phyloP scores from a whole-genome alignment of 2,888 invertebrate species.

The Philonicus albiceps region DNA sequence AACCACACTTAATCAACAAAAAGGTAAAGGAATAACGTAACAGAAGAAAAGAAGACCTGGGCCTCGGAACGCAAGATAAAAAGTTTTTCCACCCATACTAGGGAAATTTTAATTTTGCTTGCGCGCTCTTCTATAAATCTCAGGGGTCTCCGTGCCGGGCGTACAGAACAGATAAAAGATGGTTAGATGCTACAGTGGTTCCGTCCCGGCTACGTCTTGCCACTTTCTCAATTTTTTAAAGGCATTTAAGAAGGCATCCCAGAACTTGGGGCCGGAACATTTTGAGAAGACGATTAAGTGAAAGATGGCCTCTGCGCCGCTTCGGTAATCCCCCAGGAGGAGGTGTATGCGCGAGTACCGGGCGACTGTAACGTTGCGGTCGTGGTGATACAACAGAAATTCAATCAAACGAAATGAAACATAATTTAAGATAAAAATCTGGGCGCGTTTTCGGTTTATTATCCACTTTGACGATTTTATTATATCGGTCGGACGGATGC shows the following conservation, averaged over 20 bases:
- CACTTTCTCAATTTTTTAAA: slow-evolving; percentile 18
- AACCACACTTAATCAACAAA: slow-evolving; percentile 38
- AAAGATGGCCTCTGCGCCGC: slow-evolving; percentile 23
- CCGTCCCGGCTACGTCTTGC: not conserved
- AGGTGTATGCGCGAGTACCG: not conserved
- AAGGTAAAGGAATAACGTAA: slow-evolving; percentile 13
- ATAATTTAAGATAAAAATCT: slow-evolving; percentile 49
- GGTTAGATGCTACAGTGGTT: not conserved
- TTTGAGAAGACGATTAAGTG: slow-evolving; percentile 40
- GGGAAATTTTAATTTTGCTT: not conserved
- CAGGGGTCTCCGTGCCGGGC: not conserved
- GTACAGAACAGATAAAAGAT: slow-evolving; percentile 8
- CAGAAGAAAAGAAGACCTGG: not conserved
- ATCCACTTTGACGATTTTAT: slow-evolving; percentile 48
- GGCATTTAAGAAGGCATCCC: not conserved
- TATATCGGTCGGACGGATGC: slow-evolving; percentile 2
- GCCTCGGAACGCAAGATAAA: not conserved
- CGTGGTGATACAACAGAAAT: slow-evolving; percentile 28
- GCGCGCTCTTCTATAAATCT: slow-evolving; percentile 28
- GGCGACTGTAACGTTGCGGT: not conserved
- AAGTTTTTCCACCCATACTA: slow-evolving; percentile 13
- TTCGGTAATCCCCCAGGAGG: slow-evolving; percentile 27
- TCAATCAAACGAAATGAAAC: slow-evolving; percentile 46
- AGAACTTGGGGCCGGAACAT: slow-evolving; percentile 8
- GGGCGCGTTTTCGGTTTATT: slow-evolving; percentile 47